These are phyloP conservation scores for Melanaphis sacchari DNA, from an alignment of 1,140 invertebrate genomes.

Conservation along the genomic window DNA sequence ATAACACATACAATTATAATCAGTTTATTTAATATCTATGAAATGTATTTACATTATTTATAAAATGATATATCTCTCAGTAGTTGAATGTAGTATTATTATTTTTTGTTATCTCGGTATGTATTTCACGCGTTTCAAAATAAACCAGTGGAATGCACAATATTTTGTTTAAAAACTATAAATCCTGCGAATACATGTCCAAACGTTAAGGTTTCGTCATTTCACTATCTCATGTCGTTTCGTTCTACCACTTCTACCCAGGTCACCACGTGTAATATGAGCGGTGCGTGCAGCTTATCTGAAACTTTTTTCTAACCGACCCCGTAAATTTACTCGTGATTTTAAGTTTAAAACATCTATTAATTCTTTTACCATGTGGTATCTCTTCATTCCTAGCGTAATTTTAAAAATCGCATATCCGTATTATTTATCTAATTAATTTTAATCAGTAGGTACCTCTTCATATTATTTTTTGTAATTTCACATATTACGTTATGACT, in stretches of 20 bases:
- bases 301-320: neutral
- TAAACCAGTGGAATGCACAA: neutral
- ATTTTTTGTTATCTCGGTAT: neutral
- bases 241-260: neutral
- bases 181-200: neutral
- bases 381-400: neutral
- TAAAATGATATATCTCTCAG: neutral
- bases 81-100: neutral
- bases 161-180: conserved; percentile 28
- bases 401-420: neutral
- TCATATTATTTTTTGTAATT: neutral
- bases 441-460: neutral
- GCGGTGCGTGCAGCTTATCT: neutral
- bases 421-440: neutral
- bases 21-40: neutral
- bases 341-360: conserved; percentile 21
- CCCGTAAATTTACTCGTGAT: neutral
- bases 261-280: neutral
- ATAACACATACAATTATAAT: neutral
- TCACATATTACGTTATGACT: neutral
- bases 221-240: conserved; percentile 12
- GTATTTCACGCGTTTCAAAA: conserved; percentile 13
- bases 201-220: conserved; percentile 13
- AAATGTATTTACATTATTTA: neutral
- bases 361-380: neutral